Evolutionary conservation across 2,888 invertebrate genomes (phyloP), one percentile per base, ranked within the genome.

Genomic region (Heliconius cydno): DNA sequence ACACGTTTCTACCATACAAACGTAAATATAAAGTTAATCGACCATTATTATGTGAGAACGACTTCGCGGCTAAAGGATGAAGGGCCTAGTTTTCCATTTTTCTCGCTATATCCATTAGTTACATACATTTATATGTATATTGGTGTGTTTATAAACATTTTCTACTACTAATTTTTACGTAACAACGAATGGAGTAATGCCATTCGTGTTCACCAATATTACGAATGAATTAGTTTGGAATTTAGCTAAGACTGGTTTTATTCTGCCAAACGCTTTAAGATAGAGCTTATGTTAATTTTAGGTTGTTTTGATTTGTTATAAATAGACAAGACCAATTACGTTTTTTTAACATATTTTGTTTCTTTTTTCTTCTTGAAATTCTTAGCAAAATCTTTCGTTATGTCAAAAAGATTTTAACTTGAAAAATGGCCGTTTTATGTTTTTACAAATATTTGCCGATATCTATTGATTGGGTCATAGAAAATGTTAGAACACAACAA

Each of bases 1-100:
- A 6, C 75, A 75, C 65, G 46, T 66, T 22, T 10, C 65, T 25
- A 41, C 10, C 28, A 30, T 19, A 66, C 30, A 75, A 75, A 65
- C 75, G 22, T 75, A 75, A 75, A 75, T 75, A 65, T 66, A 19
- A 66, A 65, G 28, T 63, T 65, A 75, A 75, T 75, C 28, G 28
- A 19, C 68, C 22, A 79, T 79, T 79, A 75, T 60, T 74, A 79
- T 79, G 78, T 79, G 74, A 41, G 57, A 72, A 38, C 73, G 66
- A 25, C 25, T 41, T 28, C 52, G 52, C 57, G 19, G 41, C 38
- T 34, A 74, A 67, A 78, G 57, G 67, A 74, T 74, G 28, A 67
- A 68, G 67, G 67, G 57, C 22, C 41, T 38, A 71, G 77, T 72
- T 78, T 73, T 57, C 68, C 25, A 34, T 67, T 46, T 73, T 67